Base-by-base conservation (phyloP, 2,888 invertebrate species). In the Eugnorisma glareosa region DNA sequence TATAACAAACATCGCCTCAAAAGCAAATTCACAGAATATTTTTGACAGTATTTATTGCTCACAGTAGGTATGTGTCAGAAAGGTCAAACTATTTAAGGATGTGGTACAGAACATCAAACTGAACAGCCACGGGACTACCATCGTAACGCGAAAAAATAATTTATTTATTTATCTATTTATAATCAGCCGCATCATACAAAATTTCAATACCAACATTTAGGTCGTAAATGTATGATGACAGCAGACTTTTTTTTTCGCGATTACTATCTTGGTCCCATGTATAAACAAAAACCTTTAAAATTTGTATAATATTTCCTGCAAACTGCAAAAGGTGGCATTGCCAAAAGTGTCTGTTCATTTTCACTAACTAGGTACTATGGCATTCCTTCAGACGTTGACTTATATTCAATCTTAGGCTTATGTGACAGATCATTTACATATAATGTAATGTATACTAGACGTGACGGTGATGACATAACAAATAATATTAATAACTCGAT, bases 1-100 rank as follows among this genome's bases (percentile, higher is more conserved):
- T 96, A 95, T 94, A 95, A 94, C 95, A 95, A 94, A 91, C 79
- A 86, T 85, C 84, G 88, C 86, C 85, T 66, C 24, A 35, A 6
- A 64, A 68, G 64, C 59, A 61, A 61, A 21, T 77, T 81, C 61
- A 63, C 57, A 67, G 28, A 43, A 48, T 57, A 54, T 73, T 81
- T 63, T 81, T 68, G 35, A 57, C 31, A 59, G 43, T 45, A 48
- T 54, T 64, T 61, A 66, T 24, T 18, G 28, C 35, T 75, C 51
- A 73, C 28, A 64, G 57, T 15, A 21, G 21, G 61, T 15, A 21
- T 35, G 61, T 59, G 10, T 28, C 4, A 59, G 31, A 31, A 31
- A 21, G 3, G 31, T 18, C 31, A 31, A n/a, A n/a, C n/a, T 59
- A 31, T 31, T 59, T 31, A 59, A 8, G 57, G 7, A 57, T 28